Percentiles rank a stretch among this genome's conserved stretches.
phyloP scores from a whole-genome alignment of 2,113 vertebrate species.

The Cryptoleucopteryx plumbea region DNA sequence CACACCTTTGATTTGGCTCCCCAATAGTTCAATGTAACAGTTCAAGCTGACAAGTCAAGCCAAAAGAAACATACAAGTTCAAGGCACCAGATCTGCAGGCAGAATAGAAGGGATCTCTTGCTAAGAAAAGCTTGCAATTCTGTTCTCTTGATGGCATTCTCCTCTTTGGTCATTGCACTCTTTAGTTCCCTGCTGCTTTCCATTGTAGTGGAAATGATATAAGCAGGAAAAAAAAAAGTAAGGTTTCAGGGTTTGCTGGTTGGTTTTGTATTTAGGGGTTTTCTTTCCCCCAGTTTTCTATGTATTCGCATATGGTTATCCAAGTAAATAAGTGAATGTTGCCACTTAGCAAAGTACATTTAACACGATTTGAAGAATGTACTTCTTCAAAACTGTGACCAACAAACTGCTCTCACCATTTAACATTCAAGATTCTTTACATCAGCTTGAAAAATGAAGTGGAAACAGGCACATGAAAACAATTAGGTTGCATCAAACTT shows the following conservation, averaged over 20 bases:
- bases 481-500: neutral
- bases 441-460: neutral
- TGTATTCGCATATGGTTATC: neutral
- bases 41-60: neutral
- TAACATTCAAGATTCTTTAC: neutral
- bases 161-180: neutral
- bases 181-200: neutral
- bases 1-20: neutral
- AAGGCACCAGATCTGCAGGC: neutral
- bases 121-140: neutral
- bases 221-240: neutral
- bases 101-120: neutral
- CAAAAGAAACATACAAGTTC: neutral
- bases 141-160: neutral
- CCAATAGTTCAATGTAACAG: neutral
- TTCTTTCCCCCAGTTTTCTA: neutral
- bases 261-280: neutral
- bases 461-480: neutral
- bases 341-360: neutral
- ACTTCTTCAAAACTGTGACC: neutral
- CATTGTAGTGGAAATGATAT: neutral
- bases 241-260: neutral
- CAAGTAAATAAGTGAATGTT: neutral
- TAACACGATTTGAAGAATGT: rapidly evolving
- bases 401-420: neutral